phyloP scores from a whole-genome alignment of 2,113 vertebrate species.

The Calonectris borealis region DNA sequence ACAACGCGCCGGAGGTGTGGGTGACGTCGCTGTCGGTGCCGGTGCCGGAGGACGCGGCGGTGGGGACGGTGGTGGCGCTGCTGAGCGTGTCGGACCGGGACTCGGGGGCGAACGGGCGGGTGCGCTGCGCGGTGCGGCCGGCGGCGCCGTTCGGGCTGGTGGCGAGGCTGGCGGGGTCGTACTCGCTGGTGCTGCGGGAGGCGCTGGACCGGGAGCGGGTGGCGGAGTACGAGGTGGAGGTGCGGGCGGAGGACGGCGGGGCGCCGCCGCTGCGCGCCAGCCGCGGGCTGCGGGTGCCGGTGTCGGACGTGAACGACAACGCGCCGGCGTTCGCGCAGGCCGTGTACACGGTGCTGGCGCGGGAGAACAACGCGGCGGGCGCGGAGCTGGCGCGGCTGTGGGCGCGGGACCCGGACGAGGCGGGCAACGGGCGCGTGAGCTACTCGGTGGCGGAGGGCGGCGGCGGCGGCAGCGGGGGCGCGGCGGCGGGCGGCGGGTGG shows the following conservation, averaged over 20 bases:
- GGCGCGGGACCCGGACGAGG: slow-evolving; percentile 68
- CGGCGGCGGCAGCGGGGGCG: too few species aligned
- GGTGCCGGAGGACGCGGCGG: too few species aligned
- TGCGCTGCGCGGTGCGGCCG: too few species aligned
- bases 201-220: slow-evolving; percentile 75
- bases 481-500: background rate
- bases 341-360: slow-evolving; percentile 65
- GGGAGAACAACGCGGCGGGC: slow-evolving; percentile 68
- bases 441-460: slow-evolving; percentile 64
- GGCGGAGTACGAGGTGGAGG: background rate
- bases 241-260: background rate
- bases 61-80: too few species aligned
- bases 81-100: too few species aligned
- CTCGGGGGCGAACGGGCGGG: too few species aligned
- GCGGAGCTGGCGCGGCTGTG: slow-evolving; percentile 68
- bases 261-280: too few species aligned
- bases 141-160: too few species aligned
- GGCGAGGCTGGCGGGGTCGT: slow-evolving; percentile 9
- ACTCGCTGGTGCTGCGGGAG: slow-evolving; percentile 52
- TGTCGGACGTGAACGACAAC: slow-evolving; percentile 40
- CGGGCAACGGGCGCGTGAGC: slow-evolving; percentile 67
- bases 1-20: too few species aligned
- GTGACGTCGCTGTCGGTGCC: too few species aligned
- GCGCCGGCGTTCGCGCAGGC: slow-evolving; percentile 67
- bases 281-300: too few species aligned